These are phyloP conservation scores for Ceraclea dissimilis DNA, from an alignment of 2,888 invertebrate genomes.

Conservation along the genomic window DNA sequence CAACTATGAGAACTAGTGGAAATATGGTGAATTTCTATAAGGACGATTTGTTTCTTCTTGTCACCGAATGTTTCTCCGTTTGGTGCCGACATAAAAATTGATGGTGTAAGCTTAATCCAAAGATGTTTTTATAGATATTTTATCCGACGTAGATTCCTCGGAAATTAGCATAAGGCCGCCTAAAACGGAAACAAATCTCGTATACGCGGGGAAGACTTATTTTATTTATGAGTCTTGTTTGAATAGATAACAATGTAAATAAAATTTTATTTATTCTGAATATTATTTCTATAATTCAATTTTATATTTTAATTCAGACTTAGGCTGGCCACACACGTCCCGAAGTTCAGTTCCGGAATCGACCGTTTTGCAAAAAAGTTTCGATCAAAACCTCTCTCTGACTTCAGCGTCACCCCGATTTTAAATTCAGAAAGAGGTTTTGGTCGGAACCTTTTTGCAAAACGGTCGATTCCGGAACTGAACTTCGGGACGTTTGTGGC, in stretches of 20 bases:
- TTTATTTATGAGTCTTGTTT: conserved; percentile 3
- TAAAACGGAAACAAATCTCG: conserved; percentile 18
- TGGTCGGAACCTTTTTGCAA: too few relatives aligned
- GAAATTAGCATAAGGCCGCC: conserved; percentile 22
- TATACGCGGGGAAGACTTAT: neutral
- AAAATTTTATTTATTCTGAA: neutral
- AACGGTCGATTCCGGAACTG: too few relatives aligned
- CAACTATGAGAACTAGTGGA: conserved; percentile 22
- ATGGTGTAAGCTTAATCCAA: conserved; percentile 24
- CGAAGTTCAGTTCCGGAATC: too few relatives aligned
- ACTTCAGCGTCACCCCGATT: too few relatives aligned
- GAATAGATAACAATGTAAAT: conserved; percentile 1
- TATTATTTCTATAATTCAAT: neutral
- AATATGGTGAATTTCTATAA: conserved; percentile 26
- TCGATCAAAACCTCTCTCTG: too few relatives aligned
- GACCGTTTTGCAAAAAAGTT: too few relatives aligned
- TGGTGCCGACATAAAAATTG: conserved; percentile 24
- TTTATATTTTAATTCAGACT: too few relatives aligned
- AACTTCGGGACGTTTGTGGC: too few relatives aligned
- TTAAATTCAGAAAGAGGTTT: too few relatives aligned
- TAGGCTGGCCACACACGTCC: too few relatives aligned
- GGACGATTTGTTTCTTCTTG: conserved; percentile 26
- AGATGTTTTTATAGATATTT: conserved; percentile 24
- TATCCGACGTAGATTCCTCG: conserved; percentile 5
- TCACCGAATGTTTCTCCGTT: conserved; percentile 15